phyloP scores from a whole-genome alignment of 2,888 invertebrate genomes.

The Mesorhabditis spiculigera region DNA sequence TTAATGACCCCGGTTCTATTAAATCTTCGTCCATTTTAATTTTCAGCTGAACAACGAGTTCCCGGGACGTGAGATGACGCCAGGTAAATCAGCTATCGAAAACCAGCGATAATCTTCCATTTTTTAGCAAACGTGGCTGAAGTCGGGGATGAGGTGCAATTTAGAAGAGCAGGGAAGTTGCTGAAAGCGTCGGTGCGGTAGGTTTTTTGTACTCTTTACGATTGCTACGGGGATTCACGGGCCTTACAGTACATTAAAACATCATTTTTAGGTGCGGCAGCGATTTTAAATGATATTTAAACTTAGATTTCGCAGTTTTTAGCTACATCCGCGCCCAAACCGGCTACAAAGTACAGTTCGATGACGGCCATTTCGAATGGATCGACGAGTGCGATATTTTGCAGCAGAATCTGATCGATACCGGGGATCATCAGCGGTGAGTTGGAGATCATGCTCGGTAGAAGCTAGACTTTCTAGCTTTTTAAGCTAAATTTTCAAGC shows the following conservation, averaged over 20 bases:
- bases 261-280: too few species aligned
- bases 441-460: neutral
- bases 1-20: too few species aligned
- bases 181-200: neutral
- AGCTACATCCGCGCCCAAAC: neutral
- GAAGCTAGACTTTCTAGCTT: neutral
- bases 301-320: neutral
- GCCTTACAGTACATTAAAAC: too few species aligned
- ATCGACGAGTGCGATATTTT: slow-evolving; percentile 6
- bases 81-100: too few species aligned
- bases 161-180: neutral
- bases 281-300: neutral
- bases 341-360: slow-evolving; percentile 14
- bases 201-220: neutral
- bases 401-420: neutral
- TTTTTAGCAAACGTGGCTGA: neutral
- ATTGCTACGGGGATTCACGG: too few species aligned
- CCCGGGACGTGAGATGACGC: too few species aligned
- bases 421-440: slow-evolving; percentile 1
- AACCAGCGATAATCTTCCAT: too few species aligned
- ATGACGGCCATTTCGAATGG: slow-evolving; percentile 14
- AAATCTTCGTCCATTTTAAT: too few species aligned
- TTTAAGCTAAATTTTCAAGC: neutral
- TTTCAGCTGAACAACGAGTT: too few species aligned
- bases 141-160: slow-evolving; percentile 5